These are phyloP conservation scores for Ispidina picta DNA, from an alignment of 2,797 vertebrate species.

Conservation along the genomic window DNA sequence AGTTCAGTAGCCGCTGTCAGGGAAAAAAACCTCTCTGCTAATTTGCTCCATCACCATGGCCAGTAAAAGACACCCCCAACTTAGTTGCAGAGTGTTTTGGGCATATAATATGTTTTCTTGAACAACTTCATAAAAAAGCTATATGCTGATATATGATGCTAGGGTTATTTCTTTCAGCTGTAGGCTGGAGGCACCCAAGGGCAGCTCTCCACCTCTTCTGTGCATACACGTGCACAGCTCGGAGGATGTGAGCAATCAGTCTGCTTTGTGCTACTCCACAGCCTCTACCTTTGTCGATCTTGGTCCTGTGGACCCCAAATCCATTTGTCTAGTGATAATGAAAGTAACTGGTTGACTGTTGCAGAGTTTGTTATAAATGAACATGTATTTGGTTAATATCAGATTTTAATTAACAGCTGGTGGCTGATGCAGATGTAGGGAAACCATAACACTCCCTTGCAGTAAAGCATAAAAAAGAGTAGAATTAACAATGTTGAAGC, in stretches of 20 bases:
- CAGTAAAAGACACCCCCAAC: neutral
- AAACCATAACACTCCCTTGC: neutral
- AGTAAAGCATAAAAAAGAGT: neutral
- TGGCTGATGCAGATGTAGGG: neutral
- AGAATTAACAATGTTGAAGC: neutral
- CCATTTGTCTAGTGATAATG: neutral
- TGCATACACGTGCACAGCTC: accelerated
- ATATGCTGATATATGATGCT: neutral
- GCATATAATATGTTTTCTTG: neutral
- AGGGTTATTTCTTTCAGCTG: neutral
- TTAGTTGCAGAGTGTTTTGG: neutral
- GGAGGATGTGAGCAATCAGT: neutral
- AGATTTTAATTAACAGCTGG: neutral
- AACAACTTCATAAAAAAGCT: neutral
- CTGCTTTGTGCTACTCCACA: neutral
- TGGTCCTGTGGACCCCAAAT: neutral
- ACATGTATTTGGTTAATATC: neutral
- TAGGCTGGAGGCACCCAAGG: neutral
- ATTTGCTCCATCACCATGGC: neutral
- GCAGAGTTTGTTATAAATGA: neutral
- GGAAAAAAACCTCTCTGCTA: neutral
- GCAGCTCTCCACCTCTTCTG: neutral
- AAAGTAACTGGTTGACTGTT: neutral
- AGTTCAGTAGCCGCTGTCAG: neutral
- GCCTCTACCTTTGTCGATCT: neutral